Percentiles rank a stretch among this genome's conserved stretches.
phyloP scores from a whole-genome alignment of 2,113 vertebrate genomes.

The Camarhynchus parvulus region DNA sequence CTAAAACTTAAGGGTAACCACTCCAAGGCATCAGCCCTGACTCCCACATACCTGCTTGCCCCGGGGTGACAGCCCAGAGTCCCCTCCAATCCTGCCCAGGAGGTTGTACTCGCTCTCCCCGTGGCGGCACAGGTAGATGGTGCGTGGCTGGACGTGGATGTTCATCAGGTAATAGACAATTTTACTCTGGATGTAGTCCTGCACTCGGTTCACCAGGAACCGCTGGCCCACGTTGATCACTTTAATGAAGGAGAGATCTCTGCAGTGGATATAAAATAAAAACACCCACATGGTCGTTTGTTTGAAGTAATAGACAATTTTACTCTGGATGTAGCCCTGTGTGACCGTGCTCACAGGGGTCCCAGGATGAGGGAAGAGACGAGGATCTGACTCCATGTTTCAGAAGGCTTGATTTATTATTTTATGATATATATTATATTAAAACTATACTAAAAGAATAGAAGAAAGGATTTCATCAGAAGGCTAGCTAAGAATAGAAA shows the following conservation, averaged over 20 bases:
- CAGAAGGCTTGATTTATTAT: too few relatives aligned
- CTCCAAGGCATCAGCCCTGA: background rate
- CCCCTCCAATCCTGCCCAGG: conserved; percentile 89
- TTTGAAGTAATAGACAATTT: too few relatives aligned
- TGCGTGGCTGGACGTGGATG: conserved; percentile 93
- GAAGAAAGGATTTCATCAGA: too few relatives aligned
- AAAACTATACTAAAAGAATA: too few relatives aligned
- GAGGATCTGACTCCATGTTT: too few relatives aligned
- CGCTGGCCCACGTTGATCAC: conserved; percentile 92
- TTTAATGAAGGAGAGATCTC: conserved; percentile 95
- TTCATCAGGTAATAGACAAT: conserved; percentile 99
- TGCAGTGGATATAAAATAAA: conserved; percentile 48
- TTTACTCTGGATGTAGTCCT: conserved; percentile 99
- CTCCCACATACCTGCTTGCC: conserved; percentile 86
- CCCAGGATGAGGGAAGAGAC: too few relatives aligned
- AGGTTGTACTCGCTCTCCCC: conserved; percentile 93
- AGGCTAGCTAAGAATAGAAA: too few relatives aligned
- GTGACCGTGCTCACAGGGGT: too few relatives aligned
- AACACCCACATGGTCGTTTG: too few relatives aligned
- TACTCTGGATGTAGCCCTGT: conserved; percentile 73
- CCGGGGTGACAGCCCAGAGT: conserved; percentile 85
- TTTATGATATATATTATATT: too few relatives aligned
- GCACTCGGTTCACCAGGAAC: conserved; percentile 93
- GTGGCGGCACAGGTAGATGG: conserved; percentile 95
- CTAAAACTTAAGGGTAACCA: background rate